Evolutionary conservation across 2,797 vertebrate species (phyloP), one percentile per base, ranked within the genome.

Genomic region (Rhabdophis nuchalis): DNA sequence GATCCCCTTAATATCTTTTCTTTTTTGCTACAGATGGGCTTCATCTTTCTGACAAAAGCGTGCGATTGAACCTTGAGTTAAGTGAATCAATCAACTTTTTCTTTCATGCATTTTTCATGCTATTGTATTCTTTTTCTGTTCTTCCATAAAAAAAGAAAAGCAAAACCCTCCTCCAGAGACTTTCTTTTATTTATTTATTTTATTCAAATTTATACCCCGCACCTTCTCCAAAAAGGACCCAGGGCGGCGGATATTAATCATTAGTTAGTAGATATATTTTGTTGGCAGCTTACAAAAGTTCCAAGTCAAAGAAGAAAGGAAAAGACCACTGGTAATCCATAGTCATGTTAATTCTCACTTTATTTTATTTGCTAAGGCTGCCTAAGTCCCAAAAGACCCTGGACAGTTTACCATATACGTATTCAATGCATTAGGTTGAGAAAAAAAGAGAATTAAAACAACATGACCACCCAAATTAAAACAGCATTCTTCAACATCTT

Each of bases 11-110:
- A 88, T 94, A 57, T 16, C 57, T 32, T 68, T 50, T 16, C 23
- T 93, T 94, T 94, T 96, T 94, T 90, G 89, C 54, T 90, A 72
- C 57, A 87, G 58, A 92, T 86, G 86, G 53, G 5, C 29, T 93
- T 4, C 61, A 90, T 88, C 77, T 95, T 91, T 14, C 86, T 88
- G 93, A 87, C 91, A 92, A 91, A 29, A 12, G 32, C 85, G 50
- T 56, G 36, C 18, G 92, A 94, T 56, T 85, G 56, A 90, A 58
- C 91, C 91, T 86, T 93, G n/a, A 23, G 11, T 9, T 58, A 5
- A 56, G 20, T 16, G 68, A 32, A 12, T 53, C 27, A 32, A 20
- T 68, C 27, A 61, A 29, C 29, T 64, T 89, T 25, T 32, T 12
- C 46, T 68, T 52, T 18, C 36, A n/a, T 64, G 10, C 88, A 68